These are phyloP conservation scores for Drosophila formosana DNA, from an alignment of 2,888 invertebrate species.

Conservation along the genomic window DNA sequence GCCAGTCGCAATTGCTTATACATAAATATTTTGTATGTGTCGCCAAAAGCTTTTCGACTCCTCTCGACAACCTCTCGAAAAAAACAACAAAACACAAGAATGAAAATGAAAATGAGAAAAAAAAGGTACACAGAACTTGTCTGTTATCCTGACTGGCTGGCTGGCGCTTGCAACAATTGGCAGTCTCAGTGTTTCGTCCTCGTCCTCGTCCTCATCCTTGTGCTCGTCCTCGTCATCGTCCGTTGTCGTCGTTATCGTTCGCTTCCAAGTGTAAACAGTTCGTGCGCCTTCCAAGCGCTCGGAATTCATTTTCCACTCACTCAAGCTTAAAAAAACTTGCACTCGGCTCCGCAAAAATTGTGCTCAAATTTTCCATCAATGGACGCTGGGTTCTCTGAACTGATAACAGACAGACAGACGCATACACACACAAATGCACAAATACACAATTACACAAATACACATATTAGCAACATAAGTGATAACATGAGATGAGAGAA, in stretches of 20 bases:
- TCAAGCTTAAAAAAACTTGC: slow-evolving; percentile 41
- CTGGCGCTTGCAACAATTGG: slow-evolving; percentile 80
- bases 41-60: slow-evolving; percentile 31
- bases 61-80: neutral
- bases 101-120: slow-evolving; percentile 2
- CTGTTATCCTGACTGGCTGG: slow-evolving; percentile 38
- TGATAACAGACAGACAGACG: slow-evolving; percentile 58
- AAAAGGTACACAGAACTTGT: slow-evolving; percentile 53
- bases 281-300: slow-evolving; percentile 57
- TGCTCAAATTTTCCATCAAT: slow-evolving; percentile 75
- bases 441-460: slow-evolving; percentile 31
- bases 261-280: slow-evolving; percentile 73
- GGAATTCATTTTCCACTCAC: slow-evolving; percentile 48
- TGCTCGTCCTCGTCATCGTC: slow-evolving; percentile 24
- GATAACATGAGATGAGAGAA: slow-evolving; percentile 40
- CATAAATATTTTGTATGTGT: slow-evolving; percentile 62
- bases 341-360: slow-evolving; percentile 37
- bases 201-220: slow-evolving; percentile 20
- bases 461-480: slow-evolving; percentile 49
- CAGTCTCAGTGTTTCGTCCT: slow-evolving; percentile 57
- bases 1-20: slow-evolving; percentile 54
- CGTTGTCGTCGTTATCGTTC: slow-evolving; percentile 34
- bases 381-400: slow-evolving; percentile 68
- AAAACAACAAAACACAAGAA: slow-evolving; percentile 22
- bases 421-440: slow-evolving; percentile 1